Base-by-base conservation (phyloP, 2,888 invertebrate genomes). In the Cataglyphis rosenhaueri region DNA sequence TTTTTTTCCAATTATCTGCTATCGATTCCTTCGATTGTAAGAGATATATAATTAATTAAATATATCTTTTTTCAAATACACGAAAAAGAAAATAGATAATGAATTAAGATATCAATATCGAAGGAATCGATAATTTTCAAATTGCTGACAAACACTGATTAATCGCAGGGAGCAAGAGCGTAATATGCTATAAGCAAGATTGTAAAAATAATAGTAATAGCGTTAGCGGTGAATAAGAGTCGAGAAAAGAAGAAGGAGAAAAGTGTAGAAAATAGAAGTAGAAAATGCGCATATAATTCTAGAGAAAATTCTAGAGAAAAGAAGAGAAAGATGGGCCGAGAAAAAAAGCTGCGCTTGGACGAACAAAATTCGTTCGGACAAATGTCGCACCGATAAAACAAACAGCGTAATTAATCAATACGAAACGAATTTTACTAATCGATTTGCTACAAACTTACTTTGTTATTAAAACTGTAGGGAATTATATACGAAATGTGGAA, bases 211-310 rank as follows among this genome's bases (percentile, higher is more conserved):
- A 65, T 65, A 55, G 25, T 29, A 59, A 57, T 10, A 75, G 75
- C 65, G 35, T 21, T 44, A 78, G 44, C 29, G 21, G 62, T 64
- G 64, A 75, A 44, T 76, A 41, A 64, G 41, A 65, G 65, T 10
- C 15, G 12, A 71, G 61, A 68, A n/a, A 52, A 81, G 70, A 64
- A 74, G 41, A 59, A 76, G 35, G 32, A 68, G 70, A 21, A 32
- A 75, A 64, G 44, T 62, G 38, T 74, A 32, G 29, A 62, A 81
- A 44, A 44, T 75, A 65, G 73, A 62, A 71, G 74, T 78, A 78
- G 41, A 59, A 25, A 61, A 81, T 32, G 70, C 62, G 12, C 10
- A 55, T 21, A 21, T 18, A 32, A 66, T 81, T 70, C 55, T 8
- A 70, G 64, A 66, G 21, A 61, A 68, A 44, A 29, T 29, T 29